Evolutionary conservation across 2,888 invertebrate genomes (phyloP), one percentile per base, ranked within the genome.

Genomic region (Caradrina clavipalpis): DNA sequence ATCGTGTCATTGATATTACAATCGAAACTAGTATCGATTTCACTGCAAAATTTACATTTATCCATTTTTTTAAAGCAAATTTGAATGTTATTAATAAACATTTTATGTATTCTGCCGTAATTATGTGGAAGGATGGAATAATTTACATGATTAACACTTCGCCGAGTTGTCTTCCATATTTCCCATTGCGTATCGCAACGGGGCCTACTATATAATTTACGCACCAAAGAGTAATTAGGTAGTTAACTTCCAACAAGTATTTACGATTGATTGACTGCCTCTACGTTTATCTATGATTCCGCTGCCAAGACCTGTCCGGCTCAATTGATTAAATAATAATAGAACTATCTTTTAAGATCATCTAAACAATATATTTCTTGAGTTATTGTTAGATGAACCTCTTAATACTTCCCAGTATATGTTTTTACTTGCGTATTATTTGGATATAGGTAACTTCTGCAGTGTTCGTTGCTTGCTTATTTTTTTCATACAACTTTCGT

Each of bases 121-220:
- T 86, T 80, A 80, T 66, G 70, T 81, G 87, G 86, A 85, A 86
- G 87, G 86, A 88, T 86, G 82, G 51, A 81, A 75, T 82, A 65
- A 86, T 89, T 86, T 81, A 69, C 82, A 77, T 80, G 69, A 84
- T 89, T 85, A 82, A 61, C 80, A 80, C 78, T 82, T 87, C 80
- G 84, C 83, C 81, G 74, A 73, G 53, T 81, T 83, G 72, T 76
- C 74, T 85, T 83, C 80, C 81, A 82, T 86, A 85, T 83, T 87
- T 84, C 79, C 80, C 80, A 86, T 87, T 87, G 83, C 82, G 56
- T 68, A 65, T 69, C 60, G 64, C 58, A 62, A 61, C 21, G n/a
- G 42, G 39, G 39, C 42, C 42, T 67, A 57, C 53, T 73, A 39
- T 71, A 56, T 68, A 73, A 82, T 80, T 69, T 80, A 72, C 64